phyloP scores from a whole-genome alignment of 2,888 invertebrate species.

The Unio delphinus region DNA sequence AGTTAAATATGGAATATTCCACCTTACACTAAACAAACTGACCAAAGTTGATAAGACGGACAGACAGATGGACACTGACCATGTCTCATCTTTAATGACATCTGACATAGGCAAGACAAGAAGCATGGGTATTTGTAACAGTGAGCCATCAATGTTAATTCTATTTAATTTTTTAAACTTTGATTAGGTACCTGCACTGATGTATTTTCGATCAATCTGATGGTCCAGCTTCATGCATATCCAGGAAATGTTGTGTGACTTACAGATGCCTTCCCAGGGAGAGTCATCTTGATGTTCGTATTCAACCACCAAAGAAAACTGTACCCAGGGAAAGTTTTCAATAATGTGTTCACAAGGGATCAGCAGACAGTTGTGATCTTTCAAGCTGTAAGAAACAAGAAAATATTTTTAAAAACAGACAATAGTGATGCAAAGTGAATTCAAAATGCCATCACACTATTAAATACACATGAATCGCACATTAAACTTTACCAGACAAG shows the following conservation, averaged over 20 bases:
- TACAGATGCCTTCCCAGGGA: constrained; percentile 29
- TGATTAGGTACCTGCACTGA: too few species aligned
- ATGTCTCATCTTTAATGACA: too few species aligned
- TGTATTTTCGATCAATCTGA: too few species aligned
- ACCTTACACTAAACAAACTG: too few species aligned
- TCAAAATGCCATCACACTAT: neutral
- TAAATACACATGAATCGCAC: too few species aligned
- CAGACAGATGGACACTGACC: too few species aligned
- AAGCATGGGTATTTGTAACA: too few species aligned
- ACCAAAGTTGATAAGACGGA: too few species aligned
- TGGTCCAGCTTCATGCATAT: constrained; percentile 19
- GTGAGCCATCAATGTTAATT: too few species aligned
- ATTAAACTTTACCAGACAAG: neutral
- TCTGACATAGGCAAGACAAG: too few species aligned
- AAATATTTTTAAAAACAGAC: neutral
- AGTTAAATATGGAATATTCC: too few species aligned
- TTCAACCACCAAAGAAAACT: constrained; percentile 53
- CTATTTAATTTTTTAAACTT: too few species aligned
- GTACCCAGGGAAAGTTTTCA: constrained; percentile 49
- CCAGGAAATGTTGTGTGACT: constrained; percentile 39
- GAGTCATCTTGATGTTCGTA: constrained; percentile 39
- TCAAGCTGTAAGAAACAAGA: constrained; percentile 29
- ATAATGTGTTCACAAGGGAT: constrained; percentile 17
- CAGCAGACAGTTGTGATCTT: constrained; percentile 42
- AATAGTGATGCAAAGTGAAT: neutral